Conservation (phyloP, 2,113 vertebrate genomes). For the Burhinus bistriatus region DNA sequence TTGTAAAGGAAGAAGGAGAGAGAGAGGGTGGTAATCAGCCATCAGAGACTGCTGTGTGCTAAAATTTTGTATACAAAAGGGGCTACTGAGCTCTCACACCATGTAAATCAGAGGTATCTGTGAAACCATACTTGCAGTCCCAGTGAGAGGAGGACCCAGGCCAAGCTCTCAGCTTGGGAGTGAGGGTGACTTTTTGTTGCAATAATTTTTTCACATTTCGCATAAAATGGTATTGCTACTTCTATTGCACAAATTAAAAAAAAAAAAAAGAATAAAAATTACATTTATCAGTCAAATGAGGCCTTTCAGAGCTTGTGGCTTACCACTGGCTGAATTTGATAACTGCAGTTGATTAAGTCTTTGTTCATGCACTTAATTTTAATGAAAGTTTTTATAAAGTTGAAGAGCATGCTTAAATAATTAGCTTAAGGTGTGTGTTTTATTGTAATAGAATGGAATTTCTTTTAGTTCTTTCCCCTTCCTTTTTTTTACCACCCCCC, state of each 20-base stretch:
- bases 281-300: not conserved
- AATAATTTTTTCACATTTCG: not conserved
- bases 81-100: not conserved
- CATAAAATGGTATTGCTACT: not conserved
- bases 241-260: not conserved
- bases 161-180: not conserved
- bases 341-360: not conserved
- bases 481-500: no score
- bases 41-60: not conserved
- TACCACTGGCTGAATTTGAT: not conserved
- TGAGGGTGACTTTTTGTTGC: not conserved
- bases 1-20: constrained; percentile 3
- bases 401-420: not conserved
- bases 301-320: not conserved
- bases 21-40: not conserved
- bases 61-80: constrained; percentile 23
- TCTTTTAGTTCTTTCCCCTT: not conserved
- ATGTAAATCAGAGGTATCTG: not conserved
- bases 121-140: not conserved
- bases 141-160: not conserved
- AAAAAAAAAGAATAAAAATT: not conserved
- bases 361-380: not conserved
- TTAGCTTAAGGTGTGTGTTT: not conserved
- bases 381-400: not conserved
- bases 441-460: not conserved